Base-by-base conservation (phyloP, 2,888 invertebrate species). In the Iphiclides podalirius region DNA sequence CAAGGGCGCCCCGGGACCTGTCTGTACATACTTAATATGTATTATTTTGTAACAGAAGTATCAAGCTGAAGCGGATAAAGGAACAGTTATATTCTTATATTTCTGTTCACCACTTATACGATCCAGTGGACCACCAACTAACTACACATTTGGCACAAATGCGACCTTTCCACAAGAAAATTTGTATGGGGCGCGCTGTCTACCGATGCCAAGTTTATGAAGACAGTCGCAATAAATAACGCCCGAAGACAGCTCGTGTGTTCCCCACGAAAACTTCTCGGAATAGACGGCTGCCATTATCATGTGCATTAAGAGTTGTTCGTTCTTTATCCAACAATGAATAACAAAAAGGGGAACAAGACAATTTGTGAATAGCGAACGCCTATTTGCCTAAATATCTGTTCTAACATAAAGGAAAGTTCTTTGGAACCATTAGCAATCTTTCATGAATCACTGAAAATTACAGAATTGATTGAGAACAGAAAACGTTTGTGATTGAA, bases 201-300 rank as follows among this genome's bases (percentile, higher is more conserved):
- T 47, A 36, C 28, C 17, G 37, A 42, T 43, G 43, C 48, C 48
- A 36, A 38, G 34, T 34, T 33, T 23, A 14, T 13, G 34, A 31
- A 14, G 17, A 15, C 23, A 49, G 38, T 34, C 20, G 20, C 34
- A 43, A 43, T 49, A 49, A 43, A 49, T 34, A 49, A 43, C 11
- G 41, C 16, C 15, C 31, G 34, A 38, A 26, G 43, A 41, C 41
- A 47, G 28, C 20, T 28, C 38, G 31, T 14, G 12, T 34, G 15
- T 15, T 23, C 11, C 15, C 15, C 15, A 9, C 17, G 2, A 20
- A 20, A 43, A 43, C 38, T 43, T 34, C 42, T 26, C 15, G 1
- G 34, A 49, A 42, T 14, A 37, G 31, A 47, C 35, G 35, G 13
- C 14, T 31, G 15, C 23, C 15, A 43, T 43, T 43, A 49, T 43